These are phyloP conservation scores for Drosophila nigrodunni DNA, from an alignment of 1,140 invertebrate genomes.

Conservation along the genomic window DNA sequence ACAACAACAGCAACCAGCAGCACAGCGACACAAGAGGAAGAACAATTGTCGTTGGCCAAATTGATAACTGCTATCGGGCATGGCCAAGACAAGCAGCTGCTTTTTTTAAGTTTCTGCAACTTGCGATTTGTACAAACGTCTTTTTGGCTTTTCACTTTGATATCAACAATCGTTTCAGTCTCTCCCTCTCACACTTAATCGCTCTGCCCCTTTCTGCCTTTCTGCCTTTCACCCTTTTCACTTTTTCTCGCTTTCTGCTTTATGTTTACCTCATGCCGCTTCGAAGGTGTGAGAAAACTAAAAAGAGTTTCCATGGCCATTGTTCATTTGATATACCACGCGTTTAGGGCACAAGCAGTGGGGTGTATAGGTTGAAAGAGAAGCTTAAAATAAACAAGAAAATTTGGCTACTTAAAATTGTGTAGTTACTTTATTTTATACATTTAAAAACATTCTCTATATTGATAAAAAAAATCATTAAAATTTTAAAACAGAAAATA, in stretches of 20 bases:
- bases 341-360: neutral
- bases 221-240: neutral
- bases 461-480: too few relatives aligned
- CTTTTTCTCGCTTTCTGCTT: neutral
- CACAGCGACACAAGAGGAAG: neutral
- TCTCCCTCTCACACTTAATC: neutral
- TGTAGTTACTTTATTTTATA: too few relatives aligned
- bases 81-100: slow-evolving; percentile 45
- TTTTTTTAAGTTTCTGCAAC: slow-evolving; percentile 16
- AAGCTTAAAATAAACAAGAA: too few relatives aligned
- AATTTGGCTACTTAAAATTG: too few relatives aligned
- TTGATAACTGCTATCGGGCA: slow-evolving; percentile 33
- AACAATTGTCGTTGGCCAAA: slow-evolving; percentile 41
- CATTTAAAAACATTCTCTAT: too few relatives aligned
- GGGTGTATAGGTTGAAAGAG: neutral
- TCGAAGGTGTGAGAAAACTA: slow-evolving; percentile 39
- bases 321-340: slow-evolving; percentile 17
- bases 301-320: slow-evolving; percentile 52
- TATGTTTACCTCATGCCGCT: slow-evolving; percentile 3
- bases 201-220: neutral
- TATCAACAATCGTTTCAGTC: neutral
- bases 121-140: slow-evolving; percentile 5
- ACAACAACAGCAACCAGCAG: slow-evolving; percentile 10
- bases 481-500: too few relatives aligned
- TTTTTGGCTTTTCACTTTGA: neutral